Base-by-base conservation (phyloP, 2,888 invertebrate species). In the Sturmia bella region DNA sequence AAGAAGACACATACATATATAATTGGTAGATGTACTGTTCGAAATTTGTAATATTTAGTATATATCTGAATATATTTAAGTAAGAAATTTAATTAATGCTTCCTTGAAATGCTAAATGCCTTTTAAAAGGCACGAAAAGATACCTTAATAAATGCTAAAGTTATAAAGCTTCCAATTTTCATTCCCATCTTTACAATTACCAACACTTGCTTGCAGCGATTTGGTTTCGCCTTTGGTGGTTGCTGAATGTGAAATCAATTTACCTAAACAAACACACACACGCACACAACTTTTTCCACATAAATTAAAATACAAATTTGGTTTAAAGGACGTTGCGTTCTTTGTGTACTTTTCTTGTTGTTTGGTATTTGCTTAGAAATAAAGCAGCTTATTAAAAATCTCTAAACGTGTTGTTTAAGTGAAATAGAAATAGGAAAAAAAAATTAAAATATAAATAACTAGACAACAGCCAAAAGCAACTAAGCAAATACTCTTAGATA, bases 321-420 rank as follows among this genome's bases (percentile, higher is more conserved):
- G 21, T 56, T 64, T 48, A 21, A 39, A 66, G 64, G 45, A 48
- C 48, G n/a, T 17, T 59, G 15, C 43, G 19, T 21, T 54, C 12
- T 17, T 73, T 70, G 15, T 15, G 37, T 6, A 12, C 39, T 13
- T 21, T 43, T 57, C 12, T 21, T 24, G 24, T 13, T 27, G 12
- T 24, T 24, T 2, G 37, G 21, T 32, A 19, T 43, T 74, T 75
- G 59, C 39, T 68, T n/a, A 27, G 37, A 75, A 75, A 61, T 56
- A 66, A 74, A 78, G 82, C 66, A 82, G 78, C 82, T 82, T 82
- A 82, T 82, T 75, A 82, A 75, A 76, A 82, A 75, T 69, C 70
- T 82, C 66, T 78, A 82, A 78, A 78, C 74, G 82, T 82, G 82
- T 66, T 82, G 59, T 56, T 75, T 66, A 73, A 78, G 66, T 78